Evolutionary conservation across 2,888 invertebrate genomes (phyloP).

Genomic region (Microplitis deprimator): DNA sequence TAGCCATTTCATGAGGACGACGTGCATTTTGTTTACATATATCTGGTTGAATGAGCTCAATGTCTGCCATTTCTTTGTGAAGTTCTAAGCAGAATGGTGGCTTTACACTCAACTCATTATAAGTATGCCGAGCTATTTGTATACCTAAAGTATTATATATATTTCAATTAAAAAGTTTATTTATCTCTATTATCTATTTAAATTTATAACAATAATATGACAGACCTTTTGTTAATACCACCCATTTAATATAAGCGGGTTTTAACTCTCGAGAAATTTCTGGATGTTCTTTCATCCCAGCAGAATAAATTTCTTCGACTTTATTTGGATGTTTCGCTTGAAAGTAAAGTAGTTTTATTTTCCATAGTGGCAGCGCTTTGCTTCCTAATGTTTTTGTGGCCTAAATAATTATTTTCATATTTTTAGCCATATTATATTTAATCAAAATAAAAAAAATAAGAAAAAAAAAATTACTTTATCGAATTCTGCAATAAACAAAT

Average conservation of each 20-base stretch:
- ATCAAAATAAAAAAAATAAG: background rate
- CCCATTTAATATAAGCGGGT: constrained; percentile 77
- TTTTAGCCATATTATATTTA: background rate
- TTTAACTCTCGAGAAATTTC: constrained; percentile 74
- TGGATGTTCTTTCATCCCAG: constrained; percentile 73
- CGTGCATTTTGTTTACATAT: constrained; percentile 64
- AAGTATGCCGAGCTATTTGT: constrained; percentile 76
- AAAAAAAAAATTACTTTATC: constrained; percentile 59
- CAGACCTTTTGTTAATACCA: constrained; percentile 70
- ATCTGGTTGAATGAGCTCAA: constrained; percentile 70
- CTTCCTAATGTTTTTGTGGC: constrained; percentile 67
- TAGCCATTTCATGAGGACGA: constrained; percentile 76
- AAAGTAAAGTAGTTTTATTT: constrained; percentile 67
- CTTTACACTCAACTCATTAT: constrained; percentile 75
- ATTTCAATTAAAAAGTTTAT: background rate
- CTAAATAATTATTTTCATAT: constrained; percentile 44
- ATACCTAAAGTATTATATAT: constrained; percentile 66
- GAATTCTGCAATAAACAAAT: constrained; percentile 69
- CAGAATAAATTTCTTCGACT: constrained; percentile 69
- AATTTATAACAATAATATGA: constrained; percentile 1
- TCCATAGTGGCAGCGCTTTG: constrained; percentile 72
- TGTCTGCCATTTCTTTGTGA: constrained; percentile 75
- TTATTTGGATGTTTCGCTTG: constrained; percentile 65
- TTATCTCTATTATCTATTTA: background rate
- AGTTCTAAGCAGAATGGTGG: constrained; percentile 77